A percentile compares a stretch with the other conserved stretches of the same genome.
Conservation (phyloP, 1,140 invertebrate genomes). For the Brachionus paranguensis region DNA sequence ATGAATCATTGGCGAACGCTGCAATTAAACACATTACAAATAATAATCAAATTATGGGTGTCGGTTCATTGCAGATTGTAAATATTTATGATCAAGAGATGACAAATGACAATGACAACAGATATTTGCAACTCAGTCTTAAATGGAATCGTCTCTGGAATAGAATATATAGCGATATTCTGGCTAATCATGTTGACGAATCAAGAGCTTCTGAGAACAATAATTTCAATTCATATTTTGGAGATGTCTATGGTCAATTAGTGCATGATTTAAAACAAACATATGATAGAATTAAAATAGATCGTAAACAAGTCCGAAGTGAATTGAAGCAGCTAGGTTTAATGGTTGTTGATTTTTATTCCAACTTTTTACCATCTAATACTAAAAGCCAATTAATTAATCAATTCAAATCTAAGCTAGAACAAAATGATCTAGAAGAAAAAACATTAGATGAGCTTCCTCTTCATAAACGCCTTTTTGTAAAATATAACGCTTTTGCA, state of each 20-base stretch:
- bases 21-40: not conserved
- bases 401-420: not conserved
- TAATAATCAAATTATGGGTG: not conserved
- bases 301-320: not conserved
- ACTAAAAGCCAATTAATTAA: not conserved
- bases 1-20: constrained; percentile 15
- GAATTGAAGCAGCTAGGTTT: not conserved
- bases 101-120: not conserved
- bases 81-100: not conserved
- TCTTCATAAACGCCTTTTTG: not conserved
- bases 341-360: not conserved
- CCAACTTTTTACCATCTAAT: not conserved
- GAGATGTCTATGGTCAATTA: not conserved
- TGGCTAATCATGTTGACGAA: not conserved
- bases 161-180: not conserved
- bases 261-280: not conserved
- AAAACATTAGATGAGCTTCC: not conserved
- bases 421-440: not conserved
- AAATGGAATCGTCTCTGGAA: constrained; percentile 37
- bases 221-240: constrained; percentile 28
- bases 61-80: not conserved
- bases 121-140: not conserved
- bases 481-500: not conserved
- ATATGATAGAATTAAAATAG: not conserved
- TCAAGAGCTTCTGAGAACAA: not conserved